Evolutionary conservation across 2,888 invertebrate genomes (phyloP), one percentile per base, ranked within the genome.

Genomic region (Dysmachus trigonus): DNA sequence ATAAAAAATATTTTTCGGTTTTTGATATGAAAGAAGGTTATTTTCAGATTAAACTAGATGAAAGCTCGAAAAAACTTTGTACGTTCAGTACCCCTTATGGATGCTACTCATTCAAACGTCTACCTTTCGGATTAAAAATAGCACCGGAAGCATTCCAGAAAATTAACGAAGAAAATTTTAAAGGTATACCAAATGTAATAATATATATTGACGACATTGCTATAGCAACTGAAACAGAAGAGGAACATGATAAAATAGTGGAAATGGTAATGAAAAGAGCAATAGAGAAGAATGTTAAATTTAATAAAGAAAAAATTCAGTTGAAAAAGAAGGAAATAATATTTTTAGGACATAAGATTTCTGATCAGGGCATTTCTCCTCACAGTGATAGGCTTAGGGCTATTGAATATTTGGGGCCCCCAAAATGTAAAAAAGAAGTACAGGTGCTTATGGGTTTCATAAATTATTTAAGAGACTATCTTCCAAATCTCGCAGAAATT

Each of bases 121-220:
- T n/a, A n/a, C n/a, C n/a, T n/a, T n/a, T n/a, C n/a, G n/a, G n/a
- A n/a, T n/a, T n/a, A n/a, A n/a, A n/a, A n/a, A n/a, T n/a, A n/a
- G n/a, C n/a, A n/a, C n/a, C n/a, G n/a, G n/a, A n/a, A n/a, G n/a
- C n/a, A n/a, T n/a, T n/a, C n/a, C n/a, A n/a, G n/a, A n/a, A n/a
- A n/a, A n/a, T n/a, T n/a, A 89, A 86, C 82, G 84, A 72, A 41
- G 62, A 88, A 85, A 86, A 86, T 41, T 89, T 89, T 87, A 87
- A 83, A 8, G 85, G 87, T 33, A 88, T 89, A 31, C 74, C 86
- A 8, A 87, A 86, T 87, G 88, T 91, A 79, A 8, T 89, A 84
- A 82, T 92, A 73, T 90, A 91, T 87, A 88, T 90, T 87, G 88
- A 92, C 88, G 88, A 90, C 88, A 86, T 90, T 86, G 47, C 88